These are phyloP conservation scores for Chaetophractus vellerosus DNA, from an alignment of 2,797 vertebrate species.

Conservation along the genomic window DNA sequence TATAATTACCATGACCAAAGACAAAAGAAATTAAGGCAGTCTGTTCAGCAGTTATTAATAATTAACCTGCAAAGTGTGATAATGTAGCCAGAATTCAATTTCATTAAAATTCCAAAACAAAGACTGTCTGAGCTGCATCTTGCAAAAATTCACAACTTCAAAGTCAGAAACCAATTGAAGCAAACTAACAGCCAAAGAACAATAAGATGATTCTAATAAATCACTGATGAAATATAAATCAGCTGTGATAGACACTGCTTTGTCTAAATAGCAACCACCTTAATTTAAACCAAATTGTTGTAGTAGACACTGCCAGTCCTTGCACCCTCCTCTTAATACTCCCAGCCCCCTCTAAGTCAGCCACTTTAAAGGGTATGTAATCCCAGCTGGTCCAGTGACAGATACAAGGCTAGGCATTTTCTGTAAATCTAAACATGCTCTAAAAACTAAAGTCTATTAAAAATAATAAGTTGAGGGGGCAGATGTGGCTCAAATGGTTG, in stretches of 20 bases:
- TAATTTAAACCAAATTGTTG: constrained; percentile 36
- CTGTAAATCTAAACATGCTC: too few relatives aligned
- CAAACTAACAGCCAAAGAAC: constrained; percentile 18
- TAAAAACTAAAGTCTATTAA: too few relatives aligned
- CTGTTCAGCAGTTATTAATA: neutral
- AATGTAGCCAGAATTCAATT: neutral
- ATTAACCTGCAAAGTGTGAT: neutral
- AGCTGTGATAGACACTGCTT: neutral
- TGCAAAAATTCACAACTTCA: constrained; percentile 43
- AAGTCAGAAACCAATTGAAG: constrained; percentile 51
- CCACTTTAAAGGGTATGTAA: neutral
- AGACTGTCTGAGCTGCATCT: neutral
- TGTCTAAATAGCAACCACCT: neutral
- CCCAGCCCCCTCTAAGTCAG: neutral
- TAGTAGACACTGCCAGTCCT: neutral
- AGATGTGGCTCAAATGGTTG: too few relatives aligned
- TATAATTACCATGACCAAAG: neutral
- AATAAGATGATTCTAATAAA: neutral
- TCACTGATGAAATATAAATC: neutral
- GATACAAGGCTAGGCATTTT: neutral
- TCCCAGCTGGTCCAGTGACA: neutral
- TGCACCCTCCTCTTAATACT: neutral
- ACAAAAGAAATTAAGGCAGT: constrained; percentile 28
- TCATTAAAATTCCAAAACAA: neutral
- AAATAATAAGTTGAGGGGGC: too few relatives aligned